A percentile compares a stretch with the other conserved stretches of the same genome.
phyloP scores from a whole-genome alignment of 2,113 vertebrate genomes.

The Spea multiplicata region DNA sequence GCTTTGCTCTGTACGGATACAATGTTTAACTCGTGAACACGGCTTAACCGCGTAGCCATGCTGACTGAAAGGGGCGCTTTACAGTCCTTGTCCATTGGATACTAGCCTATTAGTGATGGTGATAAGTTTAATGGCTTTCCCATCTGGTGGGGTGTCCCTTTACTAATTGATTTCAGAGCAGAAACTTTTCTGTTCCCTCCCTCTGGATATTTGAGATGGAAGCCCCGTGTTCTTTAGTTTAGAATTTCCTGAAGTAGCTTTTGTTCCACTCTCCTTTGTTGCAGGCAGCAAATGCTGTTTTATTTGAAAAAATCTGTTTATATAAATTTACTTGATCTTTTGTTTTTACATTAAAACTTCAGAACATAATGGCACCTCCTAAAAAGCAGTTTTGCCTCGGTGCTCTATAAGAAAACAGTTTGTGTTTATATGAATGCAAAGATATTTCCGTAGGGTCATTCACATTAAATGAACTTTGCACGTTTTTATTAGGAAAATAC shows the following conservation, averaged over 20 bases:
- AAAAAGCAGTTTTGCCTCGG: too few relatives aligned
- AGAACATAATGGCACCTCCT: too few relatives aligned
- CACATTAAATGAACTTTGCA: too few relatives aligned
- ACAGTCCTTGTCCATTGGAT: constrained; percentile 57
- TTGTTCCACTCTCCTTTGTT: neutral
- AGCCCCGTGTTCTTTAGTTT: neutral
- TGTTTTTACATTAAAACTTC: too few relatives aligned
- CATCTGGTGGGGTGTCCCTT: constrained; percentile 52
- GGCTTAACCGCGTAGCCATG: constrained; percentile 37
- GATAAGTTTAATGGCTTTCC: constrained; percentile 58
- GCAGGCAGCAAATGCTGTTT: too few relatives aligned
- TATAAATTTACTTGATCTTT: too few relatives aligned
- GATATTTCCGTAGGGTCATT: neutral
- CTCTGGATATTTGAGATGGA: constrained; percentile 6
- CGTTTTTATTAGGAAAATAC: too few relatives aligned
- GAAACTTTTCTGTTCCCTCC: constrained; percentile 13
- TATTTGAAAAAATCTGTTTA: too few relatives aligned
- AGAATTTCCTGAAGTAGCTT: neutral
- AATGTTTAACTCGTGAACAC: neutral
- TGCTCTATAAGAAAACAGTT: too few relatives aligned
- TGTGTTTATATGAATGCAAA: neutral
- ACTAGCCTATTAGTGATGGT: constrained; percentile 63
- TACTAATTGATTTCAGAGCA: constrained; percentile 64
- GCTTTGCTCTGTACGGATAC: neutral
- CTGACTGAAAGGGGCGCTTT: constrained; percentile 54